These are phyloP conservation scores for Tridacna crocea DNA, from an alignment of 2,888 invertebrate genomes.

Conservation along the genomic window DNA sequence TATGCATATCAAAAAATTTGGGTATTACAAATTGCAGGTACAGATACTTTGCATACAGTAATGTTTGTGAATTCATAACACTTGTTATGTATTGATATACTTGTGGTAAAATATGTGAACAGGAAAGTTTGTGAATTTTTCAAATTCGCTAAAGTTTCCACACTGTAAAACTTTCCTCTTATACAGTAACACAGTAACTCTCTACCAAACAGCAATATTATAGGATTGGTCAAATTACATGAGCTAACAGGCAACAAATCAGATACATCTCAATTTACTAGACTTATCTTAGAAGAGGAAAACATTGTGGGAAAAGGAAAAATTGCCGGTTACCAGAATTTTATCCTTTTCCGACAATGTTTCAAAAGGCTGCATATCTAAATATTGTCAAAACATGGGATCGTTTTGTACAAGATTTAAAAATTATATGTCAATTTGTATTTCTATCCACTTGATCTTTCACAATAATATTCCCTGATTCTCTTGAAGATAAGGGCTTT, in stretches of 20 bases:
- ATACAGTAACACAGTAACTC: background rate
- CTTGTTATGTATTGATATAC: no score
- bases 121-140: no score
- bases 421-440: no score
- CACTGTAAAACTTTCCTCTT: background rate
- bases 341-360: background rate
- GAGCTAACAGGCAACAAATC: background rate
- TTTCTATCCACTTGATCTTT: no score
- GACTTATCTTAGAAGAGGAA: background rate
- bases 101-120: no score
- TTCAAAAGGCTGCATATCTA: background rate
- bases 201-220: background rate
- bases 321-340: background rate
- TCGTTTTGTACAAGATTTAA: background rate
- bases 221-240: background rate
- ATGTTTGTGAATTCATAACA: no score
- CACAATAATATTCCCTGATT: no score
- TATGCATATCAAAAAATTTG: no score
- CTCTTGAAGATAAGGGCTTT: no score
- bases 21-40: no score
- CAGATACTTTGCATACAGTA: no score
- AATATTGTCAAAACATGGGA: background rate
- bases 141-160: no score
- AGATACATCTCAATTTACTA: background rate
- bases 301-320: background rate